These are phyloP conservation scores for Globodera ellingtonae DNA, from an alignment of 1,140 invertebrate species.

Conservation along the genomic window DNA sequence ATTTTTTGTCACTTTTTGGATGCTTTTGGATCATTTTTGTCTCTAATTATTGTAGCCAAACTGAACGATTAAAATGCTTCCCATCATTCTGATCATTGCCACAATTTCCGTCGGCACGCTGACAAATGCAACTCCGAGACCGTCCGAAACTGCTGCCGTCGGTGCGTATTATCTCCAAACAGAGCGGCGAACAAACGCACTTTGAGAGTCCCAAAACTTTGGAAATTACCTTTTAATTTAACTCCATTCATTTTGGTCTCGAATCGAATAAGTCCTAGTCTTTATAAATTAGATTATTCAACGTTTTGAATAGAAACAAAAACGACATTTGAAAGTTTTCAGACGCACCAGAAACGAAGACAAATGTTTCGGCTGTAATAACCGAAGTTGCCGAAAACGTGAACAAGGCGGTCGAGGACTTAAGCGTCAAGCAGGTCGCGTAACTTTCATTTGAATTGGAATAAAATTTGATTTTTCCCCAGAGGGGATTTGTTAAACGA, in stretches of 20 bases:
- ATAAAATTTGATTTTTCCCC: neutral
- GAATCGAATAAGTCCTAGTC: no score
- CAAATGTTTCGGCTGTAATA: neutral
- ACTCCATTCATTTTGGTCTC: no score
- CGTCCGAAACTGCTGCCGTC: neutral
- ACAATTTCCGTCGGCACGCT: neutral
- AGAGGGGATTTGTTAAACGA: no score
- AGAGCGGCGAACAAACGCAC: no score
- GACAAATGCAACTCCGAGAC: neutral
- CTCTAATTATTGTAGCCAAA: neutral
- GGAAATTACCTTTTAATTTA: no score
- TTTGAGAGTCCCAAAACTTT: no score
- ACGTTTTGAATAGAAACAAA: no score
- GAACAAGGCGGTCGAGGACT: neutral
- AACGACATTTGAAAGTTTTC: no score
- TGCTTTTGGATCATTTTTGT: neutral
- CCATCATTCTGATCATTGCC: neutral
- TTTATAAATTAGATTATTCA: no score
- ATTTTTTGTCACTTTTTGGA: no score
- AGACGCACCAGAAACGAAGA: neutral
- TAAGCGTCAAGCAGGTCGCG: neutral
- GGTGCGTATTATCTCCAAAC: no score
- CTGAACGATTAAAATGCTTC: neutral
- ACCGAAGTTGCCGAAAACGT: neutral
- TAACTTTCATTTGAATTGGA: neutral